phyloP scores from a whole-genome alignment of 2,888 invertebrate genomes.

The Rugalucina vietnamica region DNA sequence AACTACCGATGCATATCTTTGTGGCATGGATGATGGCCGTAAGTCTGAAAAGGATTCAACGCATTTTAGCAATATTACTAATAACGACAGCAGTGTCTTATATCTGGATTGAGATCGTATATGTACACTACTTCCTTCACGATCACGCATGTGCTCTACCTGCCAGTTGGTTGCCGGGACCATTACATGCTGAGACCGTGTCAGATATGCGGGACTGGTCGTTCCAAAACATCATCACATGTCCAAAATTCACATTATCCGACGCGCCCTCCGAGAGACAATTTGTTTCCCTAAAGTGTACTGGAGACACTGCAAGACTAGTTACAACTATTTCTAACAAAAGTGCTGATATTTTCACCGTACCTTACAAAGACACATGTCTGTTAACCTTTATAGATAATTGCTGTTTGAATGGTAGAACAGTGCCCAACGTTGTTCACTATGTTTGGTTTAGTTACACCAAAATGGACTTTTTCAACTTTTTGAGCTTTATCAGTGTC shows the following conservation, averaged over 20 bases:
- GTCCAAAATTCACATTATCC: background rate
- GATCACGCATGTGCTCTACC: no score
- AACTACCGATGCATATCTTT: no score
- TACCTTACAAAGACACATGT: constrained; percentile 48
- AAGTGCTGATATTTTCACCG: constrained; percentile 6
- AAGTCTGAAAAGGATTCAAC: no score
- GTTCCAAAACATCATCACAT: background rate
- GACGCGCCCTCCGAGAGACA: background rate
- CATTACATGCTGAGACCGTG: no score
- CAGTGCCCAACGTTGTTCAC: constrained; percentile 62
- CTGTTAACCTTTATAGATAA: constrained; percentile 37
- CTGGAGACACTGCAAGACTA: background rate
- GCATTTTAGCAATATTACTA: no score
- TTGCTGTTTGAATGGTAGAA: constrained; percentile 35
- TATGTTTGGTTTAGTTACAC: constrained; percentile 55
- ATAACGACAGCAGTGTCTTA: no score
- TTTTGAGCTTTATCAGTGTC: constrained; percentile 61
- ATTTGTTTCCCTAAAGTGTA: background rate
- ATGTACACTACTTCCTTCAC: no score
- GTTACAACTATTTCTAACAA: constrained; percentile 5
- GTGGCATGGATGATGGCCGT: no score
- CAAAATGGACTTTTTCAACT: constrained; percentile 43
- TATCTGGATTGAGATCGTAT: no score
- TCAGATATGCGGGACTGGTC: background rate
- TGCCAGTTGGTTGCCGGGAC: no score